Conservation (phyloP, 2,888 invertebrate species). For the Lepas anatifera region DNA sequence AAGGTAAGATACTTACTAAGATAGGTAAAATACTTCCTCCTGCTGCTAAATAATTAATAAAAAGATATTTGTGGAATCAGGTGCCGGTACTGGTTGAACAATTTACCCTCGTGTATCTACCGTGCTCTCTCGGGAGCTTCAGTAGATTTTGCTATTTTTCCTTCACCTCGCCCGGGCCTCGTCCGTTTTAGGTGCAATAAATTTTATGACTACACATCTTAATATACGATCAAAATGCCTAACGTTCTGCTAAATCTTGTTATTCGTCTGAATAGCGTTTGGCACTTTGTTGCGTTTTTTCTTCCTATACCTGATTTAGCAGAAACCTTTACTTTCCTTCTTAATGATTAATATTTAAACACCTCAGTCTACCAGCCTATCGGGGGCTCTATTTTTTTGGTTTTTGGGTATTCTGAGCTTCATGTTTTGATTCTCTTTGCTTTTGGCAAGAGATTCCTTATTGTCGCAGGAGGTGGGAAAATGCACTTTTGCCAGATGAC, state of each 20-base stretch:
- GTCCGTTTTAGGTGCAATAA: conserved; percentile 61
- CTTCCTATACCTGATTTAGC: conserved; percentile 62
- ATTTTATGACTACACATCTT: conserved; percentile 63
- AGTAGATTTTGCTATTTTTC: conserved; percentile 61
- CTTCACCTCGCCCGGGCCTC: conserved; percentile 59
- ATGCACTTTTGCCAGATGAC: no score
- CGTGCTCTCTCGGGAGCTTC: conserved; percentile 52
- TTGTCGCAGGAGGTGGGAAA: conserved; percentile 57
- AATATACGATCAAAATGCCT: conserved; percentile 52
- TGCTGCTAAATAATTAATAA: conserved; percentile 49
- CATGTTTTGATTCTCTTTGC: conserved; percentile 74
- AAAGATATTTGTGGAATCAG: conserved; percentile 52
- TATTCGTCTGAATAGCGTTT: conserved; percentile 61
- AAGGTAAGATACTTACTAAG: conserved; percentile 73
- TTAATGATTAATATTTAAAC: conserved; percentile 67
- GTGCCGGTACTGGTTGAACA: conserved; percentile 66
- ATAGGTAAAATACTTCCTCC: no score
- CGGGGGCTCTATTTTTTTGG: conserved; percentile 75
- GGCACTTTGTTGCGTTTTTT: conserved; percentile 51
- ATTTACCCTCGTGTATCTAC: conserved; percentile 58
- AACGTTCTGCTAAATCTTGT: conserved; percentile 49
- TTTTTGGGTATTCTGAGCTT: conserved; percentile 77
- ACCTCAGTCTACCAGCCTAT: conserved; percentile 68
- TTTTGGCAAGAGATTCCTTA: conserved; percentile 69
- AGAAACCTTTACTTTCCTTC: conserved; percentile 63